phyloP scores from a whole-genome alignment of 2,113 vertebrate species.

The Xyliphius kryptos region DNA sequence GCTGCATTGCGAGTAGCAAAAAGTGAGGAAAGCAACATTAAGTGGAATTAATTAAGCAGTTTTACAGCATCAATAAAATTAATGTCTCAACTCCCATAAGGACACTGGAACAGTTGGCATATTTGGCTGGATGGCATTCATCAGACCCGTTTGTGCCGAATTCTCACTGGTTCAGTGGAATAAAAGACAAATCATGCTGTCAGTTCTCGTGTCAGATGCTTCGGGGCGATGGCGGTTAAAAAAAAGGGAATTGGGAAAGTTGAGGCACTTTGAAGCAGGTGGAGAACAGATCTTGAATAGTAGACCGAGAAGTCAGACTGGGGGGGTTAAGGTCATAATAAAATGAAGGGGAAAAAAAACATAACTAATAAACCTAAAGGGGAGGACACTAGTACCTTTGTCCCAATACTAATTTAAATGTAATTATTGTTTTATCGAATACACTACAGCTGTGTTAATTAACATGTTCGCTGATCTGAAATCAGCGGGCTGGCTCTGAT shows the following conservation, averaged over 20 bases:
- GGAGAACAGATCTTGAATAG: slow-evolving; percentile 6
- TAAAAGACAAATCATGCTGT: slow-evolving; percentile 6
- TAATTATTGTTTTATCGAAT: too few species aligned
- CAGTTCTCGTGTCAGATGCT: slow-evolving; percentile 12
- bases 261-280: slow-evolving; percentile 5
- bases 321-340: neutral
- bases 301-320: neutral
- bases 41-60: slow-evolving; percentile 28
- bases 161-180: slow-evolving; percentile 27
- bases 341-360: too few species aligned
- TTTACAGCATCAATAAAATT: slow-evolving; percentile 37
- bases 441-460: too few species aligned
- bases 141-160: slow-evolving; percentile 41
- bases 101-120: slow-evolving; percentile 41
- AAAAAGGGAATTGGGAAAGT: slow-evolving; percentile 26
- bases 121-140: slow-evolving; percentile 42
- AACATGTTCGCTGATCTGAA: too few species aligned
- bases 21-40: slow-evolving; percentile 20
- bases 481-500: too few species aligned
- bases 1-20: neutral
- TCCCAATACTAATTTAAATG: too few species aligned
- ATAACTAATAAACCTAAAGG: too few species aligned
- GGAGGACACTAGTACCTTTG: too few species aligned
- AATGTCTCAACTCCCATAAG: slow-evolving; percentile 30
- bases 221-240: slow-evolving; percentile 8